Base-by-base conservation (phyloP, 1,140 invertebrate genomes). In the Eupristina koningsbergeri region DNA sequence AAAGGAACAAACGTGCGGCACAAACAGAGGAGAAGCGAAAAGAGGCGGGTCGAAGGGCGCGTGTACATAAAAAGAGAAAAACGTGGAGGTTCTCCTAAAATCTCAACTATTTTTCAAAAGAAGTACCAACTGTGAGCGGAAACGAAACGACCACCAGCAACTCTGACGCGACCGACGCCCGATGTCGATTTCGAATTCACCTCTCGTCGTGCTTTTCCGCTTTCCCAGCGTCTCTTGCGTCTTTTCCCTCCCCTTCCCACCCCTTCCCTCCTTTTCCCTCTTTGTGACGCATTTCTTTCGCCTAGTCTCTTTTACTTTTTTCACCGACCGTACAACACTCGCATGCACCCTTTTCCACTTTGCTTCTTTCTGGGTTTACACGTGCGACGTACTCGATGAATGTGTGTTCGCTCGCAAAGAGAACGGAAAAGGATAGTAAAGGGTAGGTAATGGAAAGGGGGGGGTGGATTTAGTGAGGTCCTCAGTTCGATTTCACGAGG, bases 41-140 rank as follows among this genome's bases (percentile, higher is more conserved):
- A 13, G 19, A 58, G 45, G 26, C 53, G 84, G 86, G 86, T 85
- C 45, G 31, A 61, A 3, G 22, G 22, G 26, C 3, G 41, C 22
- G 22, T 53, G 79, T 26, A 61, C 39, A 50, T n/a, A 53, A 45
- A 47, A 58, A 77, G 71, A 69, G 39, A 36, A 80, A 79, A 84
- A 80, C 76, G 67, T 29, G 22, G 58, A 80, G 83, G 64, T 81
- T 47, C 45, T 69, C 61, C 45, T 85, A 71, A 85, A 81, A 81
- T 75, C 69, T 81, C 71, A 58, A 81, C 71, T 53, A 75, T 75
- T 81, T 81, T 81, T 81, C 71, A 81, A 81, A n/a, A 75, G 80
- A 81, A 58, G 80, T 50, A 75, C 39, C 71, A 81, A 31, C 80
- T 81, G 53, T 26, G n/a, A 58, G 13, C 36, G 63, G n/a, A 81